A percentile compares a stretch with the other conserved stretches of the same genome.
These are phyloP conservation scores for Maccullochella peelii DNA, from an alignment of 2,113 vertebrate genomes.

Conservation along the genomic window DNA sequence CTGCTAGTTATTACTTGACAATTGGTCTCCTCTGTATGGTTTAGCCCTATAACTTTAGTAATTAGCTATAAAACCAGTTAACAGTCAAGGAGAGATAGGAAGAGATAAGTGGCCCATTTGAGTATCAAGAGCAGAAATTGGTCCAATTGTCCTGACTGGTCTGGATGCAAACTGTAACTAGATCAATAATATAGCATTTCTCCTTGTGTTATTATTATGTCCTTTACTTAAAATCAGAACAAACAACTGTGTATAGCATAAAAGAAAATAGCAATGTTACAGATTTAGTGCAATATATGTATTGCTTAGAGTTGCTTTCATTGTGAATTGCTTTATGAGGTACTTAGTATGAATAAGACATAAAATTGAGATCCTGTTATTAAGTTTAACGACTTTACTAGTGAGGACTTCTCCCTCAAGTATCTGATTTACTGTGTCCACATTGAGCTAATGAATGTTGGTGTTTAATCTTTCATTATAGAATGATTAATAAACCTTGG, in stretches of 20 bases:
- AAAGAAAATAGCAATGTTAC: neutral
- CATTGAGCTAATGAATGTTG: conserved; percentile 59
- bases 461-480: conserved; percentile 72
- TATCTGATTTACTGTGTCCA: conserved; percentile 63
- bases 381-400: conserved; percentile 53
- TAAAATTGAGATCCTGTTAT: conserved; percentile 47
- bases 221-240: neutral
- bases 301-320: conserved; percentile 18
- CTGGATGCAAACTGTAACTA: conserved; percentile 22
- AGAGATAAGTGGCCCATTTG: neutral
- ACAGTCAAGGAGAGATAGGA: conserved; percentile 14
- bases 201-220: conserved; percentile 2
- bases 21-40: conserved; percentile 37
- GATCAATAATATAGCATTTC: conserved; percentile 1
- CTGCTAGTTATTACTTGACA: conserved; percentile 43
- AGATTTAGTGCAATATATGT: conserved; percentile 26
- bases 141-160: neutral
- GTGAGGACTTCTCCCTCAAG: conserved; percentile 37
- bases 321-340: conserved; percentile 4
- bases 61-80: conserved; percentile 51
- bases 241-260: neutral
- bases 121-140: conserved; percentile 11
- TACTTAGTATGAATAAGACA: conserved; percentile 46
- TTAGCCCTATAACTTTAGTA: conserved; percentile 33
- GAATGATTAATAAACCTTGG: conserved; percentile 70